Base-by-base conservation (phyloP, 2,888 invertebrate genomes). In the Orthosia incerta region DNA sequence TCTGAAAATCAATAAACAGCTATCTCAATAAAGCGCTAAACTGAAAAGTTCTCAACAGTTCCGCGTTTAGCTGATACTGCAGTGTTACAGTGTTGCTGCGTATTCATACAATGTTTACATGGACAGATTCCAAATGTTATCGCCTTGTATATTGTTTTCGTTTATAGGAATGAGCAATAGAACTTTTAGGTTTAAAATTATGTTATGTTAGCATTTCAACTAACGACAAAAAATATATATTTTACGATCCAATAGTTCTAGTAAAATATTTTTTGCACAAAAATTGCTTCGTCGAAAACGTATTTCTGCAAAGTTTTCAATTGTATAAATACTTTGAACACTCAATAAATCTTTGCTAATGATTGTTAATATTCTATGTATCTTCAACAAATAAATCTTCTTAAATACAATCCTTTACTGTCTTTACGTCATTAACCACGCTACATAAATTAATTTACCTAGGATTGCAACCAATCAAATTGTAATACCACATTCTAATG, bases 51-150 rank as follows among this genome's bases (percentile, higher is more conserved):
- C 51, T 12, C 46, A 51, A 56, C 45, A 11, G 20, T 46, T 16
- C 26, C 20, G 13, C 15, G 23, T 74, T 73, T 74, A 70, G 61
- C 56, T 73, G 59, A 73, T 31, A 23, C 11, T 23, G 56, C 63
- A 80, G 26, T 80, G 63, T 69, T 59, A 78, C 63, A 66, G n/a
- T 73, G 71, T 64, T 66, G 69, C 68, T 56, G 50, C 16, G 56
- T 74, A 75, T 61, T 23, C 11, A 23, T 70, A 77, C 74, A 80
- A 71, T 74, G 77, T 83, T n/a, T 64, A 63, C 63, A 79, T 79
- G 83, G 83, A 78, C 46, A 61, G 53, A 31, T 67, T 80, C 72
- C 74, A 80, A 83, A 70, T 46, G 57, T 75, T 80, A 75, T 64
- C 39, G 53, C 20, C 46, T 48, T 75, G 67, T 67, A 60, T 83